Conservation (phyloP, 1,140 invertebrate species). For the Drosophila ironensis region DNA sequence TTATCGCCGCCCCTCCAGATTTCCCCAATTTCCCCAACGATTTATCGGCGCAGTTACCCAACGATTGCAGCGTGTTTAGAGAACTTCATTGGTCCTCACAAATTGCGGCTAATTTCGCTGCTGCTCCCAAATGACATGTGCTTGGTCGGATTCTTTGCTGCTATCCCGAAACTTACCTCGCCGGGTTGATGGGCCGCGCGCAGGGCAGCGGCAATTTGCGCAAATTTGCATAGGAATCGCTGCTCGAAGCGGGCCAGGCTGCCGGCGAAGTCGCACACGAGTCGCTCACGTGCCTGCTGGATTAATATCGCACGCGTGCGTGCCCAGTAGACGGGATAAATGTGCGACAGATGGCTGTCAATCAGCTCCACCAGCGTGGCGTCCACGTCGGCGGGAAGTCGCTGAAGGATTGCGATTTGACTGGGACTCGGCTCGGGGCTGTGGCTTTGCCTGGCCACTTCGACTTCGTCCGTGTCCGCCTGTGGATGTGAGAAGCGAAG, state of each 20-base stretch:
- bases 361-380: slow-evolving; percentile 82
- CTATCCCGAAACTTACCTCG: slow-evolving; percentile 69
- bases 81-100: slow-evolving; percentile 12
- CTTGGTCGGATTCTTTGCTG: slow-evolving; percentile 9
- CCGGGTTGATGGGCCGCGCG: slow-evolving; percentile 79
- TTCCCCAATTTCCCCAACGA: slow-evolving; percentile 2
- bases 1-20: slow-evolving; percentile 17
- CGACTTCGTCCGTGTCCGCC: neutral
- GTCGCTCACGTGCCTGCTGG: slow-evolving; percentile 86
- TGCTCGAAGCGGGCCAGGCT: slow-evolving; percentile 85
- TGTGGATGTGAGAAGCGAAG: neutral
- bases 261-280: slow-evolving; percentile 86
- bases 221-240: slow-evolving; percentile 86
- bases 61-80: slow-evolving; percentile 28
- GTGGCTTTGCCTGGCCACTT: too few relatives aligned
- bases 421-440: neutral
- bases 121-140: slow-evolving; percentile 36
- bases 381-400: slow-evolving; percentile 25
- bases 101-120: slow-evolving; percentile 32
- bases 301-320: slow-evolving; percentile 85
- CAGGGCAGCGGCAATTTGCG: slow-evolving; percentile 83
- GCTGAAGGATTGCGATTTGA: neutral
- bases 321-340: slow-evolving; percentile 83
- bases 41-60: slow-evolving; percentile 20
- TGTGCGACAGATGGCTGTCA: slow-evolving; percentile 85